Evolutionary conservation across 2,113 vertebrate species (phyloP).

Genomic region (Mandrillus leucophaeus): DNA sequence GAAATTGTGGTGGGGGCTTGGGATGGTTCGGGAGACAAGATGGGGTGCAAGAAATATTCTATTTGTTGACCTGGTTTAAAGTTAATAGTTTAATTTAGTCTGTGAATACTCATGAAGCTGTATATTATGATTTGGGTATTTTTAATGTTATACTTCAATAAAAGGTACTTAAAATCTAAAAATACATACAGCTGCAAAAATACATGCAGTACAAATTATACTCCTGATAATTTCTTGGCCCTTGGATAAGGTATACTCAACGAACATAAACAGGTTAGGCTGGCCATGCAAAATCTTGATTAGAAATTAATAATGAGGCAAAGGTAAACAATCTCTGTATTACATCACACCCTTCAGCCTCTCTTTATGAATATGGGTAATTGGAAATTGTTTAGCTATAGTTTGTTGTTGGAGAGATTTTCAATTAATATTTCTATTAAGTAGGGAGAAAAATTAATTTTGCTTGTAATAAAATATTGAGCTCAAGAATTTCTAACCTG

Average conservation of each 20-base stretch:
- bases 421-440: conserved; percentile 59
- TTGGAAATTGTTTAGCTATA: conserved; percentile 48
- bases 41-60: background rate
- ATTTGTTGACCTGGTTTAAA: background rate
- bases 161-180: background rate
- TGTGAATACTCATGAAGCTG: background rate
- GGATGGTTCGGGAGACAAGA: background rate
- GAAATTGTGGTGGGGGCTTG: background rate
- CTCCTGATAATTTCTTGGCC: background rate
- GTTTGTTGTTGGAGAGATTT: conserved; percentile 15
- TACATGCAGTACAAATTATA: background rate
- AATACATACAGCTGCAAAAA: background rate
- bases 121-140: background rate
- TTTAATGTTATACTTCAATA: background rate
- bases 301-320: conserved; percentile 44
- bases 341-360: background rate
- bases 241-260: background rate
- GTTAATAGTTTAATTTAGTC: background rate
- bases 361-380: conserved; percentile 35
- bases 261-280: background rate
- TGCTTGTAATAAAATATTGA: conserved; percentile 46
- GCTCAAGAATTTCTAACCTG: conserved; percentile 40
- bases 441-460: conserved; percentile 56
- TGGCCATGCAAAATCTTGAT: conserved; percentile 15
- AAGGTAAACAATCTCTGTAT: conserved; percentile 6